These are phyloP conservation scores for Ceratitis capitata DNA, from an alignment of 1,140 invertebrate genomes.

Conservation along the genomic window DNA sequence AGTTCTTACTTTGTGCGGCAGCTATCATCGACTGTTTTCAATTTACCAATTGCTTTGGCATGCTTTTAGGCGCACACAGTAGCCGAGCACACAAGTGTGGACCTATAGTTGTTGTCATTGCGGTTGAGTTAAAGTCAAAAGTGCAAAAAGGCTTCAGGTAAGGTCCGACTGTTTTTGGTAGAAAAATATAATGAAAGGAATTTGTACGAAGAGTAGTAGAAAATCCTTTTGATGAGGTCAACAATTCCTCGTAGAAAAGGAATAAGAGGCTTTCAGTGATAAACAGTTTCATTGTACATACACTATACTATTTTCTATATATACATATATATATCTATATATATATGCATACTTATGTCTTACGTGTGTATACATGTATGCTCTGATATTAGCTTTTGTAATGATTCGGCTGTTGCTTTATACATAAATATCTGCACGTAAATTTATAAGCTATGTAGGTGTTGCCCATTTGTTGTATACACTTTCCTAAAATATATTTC, in stretches of 20 bases:
- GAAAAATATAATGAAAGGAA: not conserved
- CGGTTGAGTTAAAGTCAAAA: not conserved
- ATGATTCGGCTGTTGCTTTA: not conserved
- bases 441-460: no score
- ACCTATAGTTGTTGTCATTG: not conserved
- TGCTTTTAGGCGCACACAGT: not conserved
- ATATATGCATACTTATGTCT: not conserved
- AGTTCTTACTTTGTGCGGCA: conserved; percentile 7
- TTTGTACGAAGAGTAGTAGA: no score
- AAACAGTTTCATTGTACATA: not conserved
- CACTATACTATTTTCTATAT: not conserved
- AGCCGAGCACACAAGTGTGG: not conserved
- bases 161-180: not conserved
- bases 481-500: not conserved
- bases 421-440: not conserved
- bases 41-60: not conserved
- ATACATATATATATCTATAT: not conserved
- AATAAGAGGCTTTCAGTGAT: not conserved
- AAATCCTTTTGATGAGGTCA: not conserved
- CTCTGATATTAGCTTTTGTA: not conserved
- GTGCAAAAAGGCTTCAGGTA: not conserved
- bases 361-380: not conserved
- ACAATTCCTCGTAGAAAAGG: not conserved
- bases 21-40: conserved; percentile 12
- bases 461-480: not conserved